A percentile compares a stretch with the other conserved stretches of the same genome.
Conservation (phyloP, 2,797 vertebrate species). For the Gallinago nigripennis region DNA sequence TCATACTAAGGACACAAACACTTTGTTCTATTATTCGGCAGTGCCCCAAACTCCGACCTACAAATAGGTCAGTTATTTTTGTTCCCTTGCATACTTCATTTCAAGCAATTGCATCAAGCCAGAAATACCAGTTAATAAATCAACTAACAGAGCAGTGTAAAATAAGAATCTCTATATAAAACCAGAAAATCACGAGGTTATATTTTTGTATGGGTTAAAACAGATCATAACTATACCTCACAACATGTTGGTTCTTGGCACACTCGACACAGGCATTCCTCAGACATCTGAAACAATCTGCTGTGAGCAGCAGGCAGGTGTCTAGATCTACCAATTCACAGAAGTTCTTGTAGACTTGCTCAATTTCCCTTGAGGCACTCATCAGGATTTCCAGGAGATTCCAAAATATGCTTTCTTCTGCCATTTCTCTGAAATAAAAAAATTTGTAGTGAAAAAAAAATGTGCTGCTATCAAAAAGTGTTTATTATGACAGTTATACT, state of each 20-base stretch:
- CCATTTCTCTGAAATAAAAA: constrained; percentile 80
- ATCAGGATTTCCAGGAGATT: constrained; percentile 80
- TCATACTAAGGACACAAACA: neutral
- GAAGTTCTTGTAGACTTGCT: constrained; percentile 47
- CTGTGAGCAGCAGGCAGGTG: constrained; percentile 78
- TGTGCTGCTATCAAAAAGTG: neutral
- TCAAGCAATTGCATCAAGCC: neutral
- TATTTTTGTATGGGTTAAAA: neutral
- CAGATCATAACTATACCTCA: constrained; percentile 80
- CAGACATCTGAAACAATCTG: constrained; percentile 91
- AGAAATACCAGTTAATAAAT: constrained; percentile 16
- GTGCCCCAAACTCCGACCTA: neutral
- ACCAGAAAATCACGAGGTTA: neutral
- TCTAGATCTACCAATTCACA: constrained; percentile 40
- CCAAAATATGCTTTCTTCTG: constrained; percentile 78
- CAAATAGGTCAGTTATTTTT: neutral
- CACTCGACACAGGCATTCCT: constrained; percentile 92
- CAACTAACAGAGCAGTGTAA: neutral
- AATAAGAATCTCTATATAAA: neutral
- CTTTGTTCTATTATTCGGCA: neutral
- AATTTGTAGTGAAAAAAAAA: neutral
- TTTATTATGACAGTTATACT: neutral
- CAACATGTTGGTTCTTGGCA: constrained; percentile 82
- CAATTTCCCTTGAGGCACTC: constrained; percentile 71
- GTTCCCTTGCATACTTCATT: neutral